Evolutionary conservation across 2,797 vertebrate genomes (phyloP), one percentile per base, ranked within the genome.

Genomic region (Buceros bicornis): DNA sequence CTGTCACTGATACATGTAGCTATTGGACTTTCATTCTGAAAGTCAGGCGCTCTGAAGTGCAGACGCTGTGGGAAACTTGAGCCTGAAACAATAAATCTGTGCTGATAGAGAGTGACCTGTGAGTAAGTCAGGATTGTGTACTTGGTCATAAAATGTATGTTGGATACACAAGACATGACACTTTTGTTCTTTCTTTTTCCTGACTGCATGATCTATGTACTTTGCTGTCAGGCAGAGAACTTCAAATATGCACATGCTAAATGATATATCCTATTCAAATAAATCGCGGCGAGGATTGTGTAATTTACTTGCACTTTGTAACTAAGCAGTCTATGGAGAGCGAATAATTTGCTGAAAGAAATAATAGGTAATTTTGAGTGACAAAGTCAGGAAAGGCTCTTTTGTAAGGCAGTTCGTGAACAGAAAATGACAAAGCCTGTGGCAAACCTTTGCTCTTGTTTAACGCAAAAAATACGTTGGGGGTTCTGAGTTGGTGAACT

Each of bases 221-320:
- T 81, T 79, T 69, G 35, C 85, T 84, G 66, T 88, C 85, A 64
- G 3, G 4, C 16, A 42, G 28, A 64, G 73, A 89, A 62, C 60
- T 86, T 83, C 69, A 91, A 88, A 79, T 89, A 69, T 72, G 58
- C 76, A 56, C 40, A 22, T 57, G 77, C 31, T 70, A 82, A 95
- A 78, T 86, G 45, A n/a, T 53, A 45, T 45, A 40, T 80, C 82
- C 76, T 78, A 22, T 62, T 76, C 77, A 91, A 94, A 95, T 69
- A 82, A 54, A 16, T 26, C 58, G 70, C 20, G 21, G 51, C 35
- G 47, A 90, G 58, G 66, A 62, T 22, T 81, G 90, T 71, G 80
- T 72, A 35, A 84, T 73, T 83, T 91, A 50, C 70, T 93, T 90
- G 51, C 40, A 60, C 82, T 95, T 93, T 87, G 58, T 82, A 96